Conservation (phyloP, 2,797 vertebrate genomes). For the Amblyopsis hoosieri region DNA sequence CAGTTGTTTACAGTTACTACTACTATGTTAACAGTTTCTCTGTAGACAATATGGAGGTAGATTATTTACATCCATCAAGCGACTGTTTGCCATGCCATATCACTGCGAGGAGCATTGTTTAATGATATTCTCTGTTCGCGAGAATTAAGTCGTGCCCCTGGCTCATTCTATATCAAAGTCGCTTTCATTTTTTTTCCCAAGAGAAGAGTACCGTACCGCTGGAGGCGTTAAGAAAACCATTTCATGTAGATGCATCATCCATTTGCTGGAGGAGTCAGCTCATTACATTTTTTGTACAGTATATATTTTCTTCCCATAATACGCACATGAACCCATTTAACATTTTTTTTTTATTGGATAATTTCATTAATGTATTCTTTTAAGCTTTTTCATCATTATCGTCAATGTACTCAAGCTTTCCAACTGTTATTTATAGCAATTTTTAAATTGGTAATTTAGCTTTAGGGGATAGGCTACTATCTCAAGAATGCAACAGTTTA, state of each 20-base stretch:
- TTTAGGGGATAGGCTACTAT: too few relatives aligned
- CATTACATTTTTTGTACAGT: not conserved
- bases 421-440: too few relatives aligned
- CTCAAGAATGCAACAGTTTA: too few relatives aligned
- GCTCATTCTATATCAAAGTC: constrained; percentile 48
- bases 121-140: constrained; percentile 41
- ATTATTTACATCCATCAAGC: constrained; percentile 27
- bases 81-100: constrained; percentile 37
- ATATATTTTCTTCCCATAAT: too few relatives aligned
- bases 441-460: too few relatives aligned
- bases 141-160: constrained; percentile 45
- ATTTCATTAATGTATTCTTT: too few relatives aligned
- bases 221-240: constrained; percentile 39
- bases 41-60: constrained; percentile 8
- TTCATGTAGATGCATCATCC: constrained; percentile 44
- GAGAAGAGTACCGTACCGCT: constrained; percentile 36
- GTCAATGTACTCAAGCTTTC: too few relatives aligned
- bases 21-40: not conserved
- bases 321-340: too few relatives aligned
- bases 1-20: not conserved
- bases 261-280: constrained; percentile 38
- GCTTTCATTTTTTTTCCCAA: constrained; percentile 56
- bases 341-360: too few relatives aligned
- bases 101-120: constrained; percentile 34
- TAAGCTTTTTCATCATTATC: too few relatives aligned